Evolutionary conservation across 2,797 vertebrate genomes (phyloP).

Genomic region (Uromys caudimaculatus): DNA sequence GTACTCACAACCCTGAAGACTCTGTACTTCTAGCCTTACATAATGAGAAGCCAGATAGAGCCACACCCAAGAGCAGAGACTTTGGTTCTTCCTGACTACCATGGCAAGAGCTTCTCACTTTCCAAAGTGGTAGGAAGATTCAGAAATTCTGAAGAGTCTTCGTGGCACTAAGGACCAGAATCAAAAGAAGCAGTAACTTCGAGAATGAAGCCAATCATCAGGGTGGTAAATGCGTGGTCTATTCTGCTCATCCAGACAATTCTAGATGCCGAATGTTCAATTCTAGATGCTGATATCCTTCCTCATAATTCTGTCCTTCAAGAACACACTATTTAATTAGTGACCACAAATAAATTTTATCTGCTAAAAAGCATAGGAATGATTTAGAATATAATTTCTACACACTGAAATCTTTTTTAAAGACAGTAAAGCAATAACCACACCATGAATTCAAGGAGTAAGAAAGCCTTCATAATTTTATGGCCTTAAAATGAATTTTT

Average conservation of each 20-base stretch:
- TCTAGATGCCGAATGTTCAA: conserved; percentile 5
- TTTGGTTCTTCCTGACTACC: not conserved
- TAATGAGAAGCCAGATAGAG: not conserved
- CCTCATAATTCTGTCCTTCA: conserved; percentile 26
- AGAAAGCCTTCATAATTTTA: conserved; percentile 20
- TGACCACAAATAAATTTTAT: not conserved
- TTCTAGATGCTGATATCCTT: too few species aligned
- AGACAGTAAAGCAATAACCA: not conserved
- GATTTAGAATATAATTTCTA: conserved; percentile 43
- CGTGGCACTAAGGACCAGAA: conserved; percentile 18
- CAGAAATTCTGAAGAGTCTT: conserved; percentile 10
- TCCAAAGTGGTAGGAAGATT: not conserved
- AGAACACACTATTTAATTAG: not conserved
- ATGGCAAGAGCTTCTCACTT: not conserved
- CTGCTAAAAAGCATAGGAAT: conserved; percentile 3
- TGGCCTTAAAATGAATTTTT: not conserved
- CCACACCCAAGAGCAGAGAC: not conserved
- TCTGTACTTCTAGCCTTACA: not conserved
- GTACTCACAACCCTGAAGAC: not conserved
- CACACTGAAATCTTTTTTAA: conserved; percentile 23
- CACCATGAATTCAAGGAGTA: not conserved
- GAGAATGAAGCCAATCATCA: conserved; percentile 29
- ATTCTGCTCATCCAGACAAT: not conserved
- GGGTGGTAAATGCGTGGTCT: not conserved
- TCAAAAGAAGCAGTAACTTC: not conserved